Evolutionary conservation across 2,113 vertebrate genomes (phyloP).

Genomic region (Microcebus tavaratra): DNA sequence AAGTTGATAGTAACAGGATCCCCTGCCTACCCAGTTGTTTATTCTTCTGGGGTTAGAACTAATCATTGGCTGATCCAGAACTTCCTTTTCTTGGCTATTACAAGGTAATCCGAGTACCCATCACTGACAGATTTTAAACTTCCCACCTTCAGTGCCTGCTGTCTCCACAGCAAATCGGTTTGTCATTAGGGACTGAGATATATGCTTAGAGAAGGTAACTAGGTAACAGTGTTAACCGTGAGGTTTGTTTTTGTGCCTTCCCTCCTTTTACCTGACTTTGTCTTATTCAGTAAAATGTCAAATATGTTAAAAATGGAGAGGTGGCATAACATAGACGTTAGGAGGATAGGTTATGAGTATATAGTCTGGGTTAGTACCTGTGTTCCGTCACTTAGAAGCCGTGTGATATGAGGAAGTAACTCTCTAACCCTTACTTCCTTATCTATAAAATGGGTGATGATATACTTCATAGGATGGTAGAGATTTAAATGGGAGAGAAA

Average conservation of each 20-base stretch:
- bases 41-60: neutral
- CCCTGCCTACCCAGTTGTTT: neutral
- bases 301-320: neutral
- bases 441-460: neutral
- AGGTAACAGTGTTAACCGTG: neutral
- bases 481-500: conserved; percentile 35
- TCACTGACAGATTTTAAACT: neutral
- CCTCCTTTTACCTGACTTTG: neutral
- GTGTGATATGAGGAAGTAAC: neutral
- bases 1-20: neutral
- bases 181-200: conserved; percentile 12
- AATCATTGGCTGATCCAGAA: neutral
- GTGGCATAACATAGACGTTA: neutral
- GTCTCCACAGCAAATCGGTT: neutral
- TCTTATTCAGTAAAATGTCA: conserved; percentile 11
- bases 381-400: neutral
- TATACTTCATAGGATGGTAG: neutral
- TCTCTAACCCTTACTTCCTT: neutral
- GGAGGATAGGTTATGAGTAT: neutral
- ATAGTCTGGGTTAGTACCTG: neutral
- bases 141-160: neutral
- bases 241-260: conserved; percentile 3
- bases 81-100: neutral
- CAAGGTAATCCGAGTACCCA: neutral
- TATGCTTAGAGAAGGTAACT: conserved; percentile 6